Evolutionary conservation across 2,888 invertebrate species (phyloP), one percentile per base, ranked within the genome.

Genomic region (Acronicta alni): DNA sequence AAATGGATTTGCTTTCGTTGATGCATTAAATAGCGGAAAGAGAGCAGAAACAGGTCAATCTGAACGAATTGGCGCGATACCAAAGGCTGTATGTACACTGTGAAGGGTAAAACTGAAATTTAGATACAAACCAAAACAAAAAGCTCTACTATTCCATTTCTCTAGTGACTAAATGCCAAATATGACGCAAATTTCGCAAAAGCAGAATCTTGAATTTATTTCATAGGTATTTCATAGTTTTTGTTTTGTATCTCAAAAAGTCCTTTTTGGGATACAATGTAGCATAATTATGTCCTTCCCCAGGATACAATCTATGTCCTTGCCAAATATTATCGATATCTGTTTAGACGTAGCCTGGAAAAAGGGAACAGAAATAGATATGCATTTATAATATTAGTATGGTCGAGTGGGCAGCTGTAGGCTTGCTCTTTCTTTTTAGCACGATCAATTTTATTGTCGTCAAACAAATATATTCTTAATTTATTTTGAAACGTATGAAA

Each of bases 21-120:
- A 32, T 39, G 8, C 26, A 20, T 39, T 37, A 37, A 20, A 37
- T 12, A 35, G 14, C 7, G 18, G 16, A n/a, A 20, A 37, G 35
- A 37, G 7, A 18, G 26, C 18, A 49, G 15, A 38, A 6, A 4
- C 5, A 41, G 20, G 17, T n/a, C 17, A 20, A 39, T 62, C 38
- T 54, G 53, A 53, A 57, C 49, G 35, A 67, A 49, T 67, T 67
- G 67, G 68, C 68, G 17, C 37, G 6, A 46, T 20, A 61, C 8
- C 56, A 61, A 63, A 51, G 57, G 57, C 45, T 68, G 46, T 39
- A n/a, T n/a, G n/a, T 32, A 47, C 14, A 26, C 37, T 32, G 47
- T 44, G 32, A 67, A 57, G 63, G 47, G 51, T 54, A 42, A 61
- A 52, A 44, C 44, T 44, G 26, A 49, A 67, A 67, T 63, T 68